Evolutionary conservation across 2,113 vertebrate species (phyloP), one percentile per base, ranked within the genome.

Genomic region (Polyodon spathula): DNA sequence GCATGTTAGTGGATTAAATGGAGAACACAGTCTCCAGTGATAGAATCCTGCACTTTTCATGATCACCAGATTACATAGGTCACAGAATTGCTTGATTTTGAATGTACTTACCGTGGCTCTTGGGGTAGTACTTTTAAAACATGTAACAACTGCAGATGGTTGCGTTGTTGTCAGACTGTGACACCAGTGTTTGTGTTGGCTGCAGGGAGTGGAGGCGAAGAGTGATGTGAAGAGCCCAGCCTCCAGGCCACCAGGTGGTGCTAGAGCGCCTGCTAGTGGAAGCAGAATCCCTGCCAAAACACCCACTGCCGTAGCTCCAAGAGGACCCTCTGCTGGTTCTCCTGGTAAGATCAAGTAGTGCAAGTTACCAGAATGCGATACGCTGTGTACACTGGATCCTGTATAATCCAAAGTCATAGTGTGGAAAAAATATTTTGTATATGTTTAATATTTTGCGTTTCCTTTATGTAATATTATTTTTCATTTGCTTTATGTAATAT

Each of bases 201-300:
- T n/a, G 2, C 63, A 84, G 81, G 82, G 81, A 54, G 71, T 59
- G 0, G 86, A 88, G 62, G 67, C 72, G 46, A 85, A 84, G 74
- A 58, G 40, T 1, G 79, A 77, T 68, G 68, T 70, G 0, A 88
- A 93, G 88, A 67, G 69, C 0, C 65, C 63, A 60, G 54, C 80
- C 1, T 66, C 76, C 0, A 75, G 81, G n/a, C 42, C 75, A 59
- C 72, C 69, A 37, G 78, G 60, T 0, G 84, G 81, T 37, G 76
- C 80, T n/a, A 92, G 89, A 67, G 83, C 88, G 72, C 78, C 89
- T 0, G 75, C 68, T 62, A 88, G 85, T 0, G 88, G 85, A 68
- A 84, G 86, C 16, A 93, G 90, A 76, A 86, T 90, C 52, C 84
- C 92, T 2, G 85, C 85, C 12, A 93, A 90, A 87, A 82, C 89